Evolutionary conservation across 1,140 invertebrate species (phyloP).

Genomic region (Scaptomyza hsui): DNA sequence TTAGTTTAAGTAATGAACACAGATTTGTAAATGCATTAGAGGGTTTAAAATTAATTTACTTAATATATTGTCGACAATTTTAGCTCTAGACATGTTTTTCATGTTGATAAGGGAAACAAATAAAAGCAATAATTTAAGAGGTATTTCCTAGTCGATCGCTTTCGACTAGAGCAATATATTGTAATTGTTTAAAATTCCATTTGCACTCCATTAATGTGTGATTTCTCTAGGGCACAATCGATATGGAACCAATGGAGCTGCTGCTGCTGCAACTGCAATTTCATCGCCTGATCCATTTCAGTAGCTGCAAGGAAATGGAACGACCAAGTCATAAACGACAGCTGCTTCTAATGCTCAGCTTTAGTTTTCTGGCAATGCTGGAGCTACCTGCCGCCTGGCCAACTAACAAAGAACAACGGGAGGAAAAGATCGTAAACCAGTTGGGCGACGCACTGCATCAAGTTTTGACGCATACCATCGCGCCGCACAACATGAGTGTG

Average conservation of each 20-base stretch:
- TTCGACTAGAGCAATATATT: no score
- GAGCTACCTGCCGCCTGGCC: not conserved
- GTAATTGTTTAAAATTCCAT: no score
- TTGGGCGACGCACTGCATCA: constrained; percentile 9
- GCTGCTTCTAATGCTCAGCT: not conserved
- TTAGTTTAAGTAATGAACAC: constrained; percentile 75
- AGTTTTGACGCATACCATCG: constrained; percentile 37
- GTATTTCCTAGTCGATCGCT: no score
- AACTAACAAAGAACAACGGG: no score
- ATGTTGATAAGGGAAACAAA: no score
- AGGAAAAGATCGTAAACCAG: not conserved
- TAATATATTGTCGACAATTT: no score
- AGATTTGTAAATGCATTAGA: constrained; percentile 71
- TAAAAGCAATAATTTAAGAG: no score
- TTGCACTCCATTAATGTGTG: no score
- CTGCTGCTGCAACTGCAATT: not conserved
- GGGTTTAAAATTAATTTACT: constrained; percentile 29
- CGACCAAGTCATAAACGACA: not conserved
- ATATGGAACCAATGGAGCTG: not conserved
- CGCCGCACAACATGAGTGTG: constrained; percentile 28
- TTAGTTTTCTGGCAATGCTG: not conserved
- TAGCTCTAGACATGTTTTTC: no score
- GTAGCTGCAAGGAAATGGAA: constrained; percentile 6
- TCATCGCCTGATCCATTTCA: not conserved
- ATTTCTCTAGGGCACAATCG: no score